These are phyloP conservation scores for Erebia palarica DNA, from an alignment of 2,888 invertebrate genomes.

Conservation along the genomic window DNA sequence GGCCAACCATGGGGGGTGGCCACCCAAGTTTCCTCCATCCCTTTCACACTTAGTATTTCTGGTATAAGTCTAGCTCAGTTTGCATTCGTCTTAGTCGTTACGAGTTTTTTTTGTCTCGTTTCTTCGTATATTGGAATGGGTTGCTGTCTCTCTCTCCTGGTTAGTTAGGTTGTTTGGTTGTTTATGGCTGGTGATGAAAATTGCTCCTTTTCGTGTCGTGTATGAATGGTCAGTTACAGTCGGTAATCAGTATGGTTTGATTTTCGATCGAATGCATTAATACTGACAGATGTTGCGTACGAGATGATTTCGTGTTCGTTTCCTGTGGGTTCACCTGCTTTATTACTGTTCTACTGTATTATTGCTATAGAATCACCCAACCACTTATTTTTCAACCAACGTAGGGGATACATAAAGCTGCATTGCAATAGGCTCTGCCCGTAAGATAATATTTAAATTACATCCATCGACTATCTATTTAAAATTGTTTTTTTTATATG, in stretches of 20 bases:
- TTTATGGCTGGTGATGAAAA: constrained; percentile 72
- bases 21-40: constrained; percentile 68
- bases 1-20: constrained; percentile 83
- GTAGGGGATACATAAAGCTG: background rate
- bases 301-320: constrained; percentile 40
- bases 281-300: constrained; percentile 57
- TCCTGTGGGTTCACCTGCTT: constrained; percentile 44
- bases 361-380: constrained; percentile 8
- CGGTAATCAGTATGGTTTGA: constrained; percentile 38
- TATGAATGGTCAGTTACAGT: constrained; percentile 28
- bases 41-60: constrained; percentile 50
- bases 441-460: no score
- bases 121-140: constrained; percentile 41
- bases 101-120: constrained; percentile 58
- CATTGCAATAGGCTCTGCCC: no score
- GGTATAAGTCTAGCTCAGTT: constrained; percentile 62
- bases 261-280: constrained; percentile 38
- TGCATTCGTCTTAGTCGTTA: constrained; percentile 57
- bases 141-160: constrained; percentile 46
- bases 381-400: background rate
- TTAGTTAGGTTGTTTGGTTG: constrained; percentile 56
- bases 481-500: no score
- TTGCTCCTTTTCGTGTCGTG: constrained; percentile 55
- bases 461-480: no score
- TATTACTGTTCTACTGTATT: constrained; percentile 24